phyloP scores from a whole-genome alignment of 2,797 vertebrate species.

The Calcarius lapponicus region DNA sequence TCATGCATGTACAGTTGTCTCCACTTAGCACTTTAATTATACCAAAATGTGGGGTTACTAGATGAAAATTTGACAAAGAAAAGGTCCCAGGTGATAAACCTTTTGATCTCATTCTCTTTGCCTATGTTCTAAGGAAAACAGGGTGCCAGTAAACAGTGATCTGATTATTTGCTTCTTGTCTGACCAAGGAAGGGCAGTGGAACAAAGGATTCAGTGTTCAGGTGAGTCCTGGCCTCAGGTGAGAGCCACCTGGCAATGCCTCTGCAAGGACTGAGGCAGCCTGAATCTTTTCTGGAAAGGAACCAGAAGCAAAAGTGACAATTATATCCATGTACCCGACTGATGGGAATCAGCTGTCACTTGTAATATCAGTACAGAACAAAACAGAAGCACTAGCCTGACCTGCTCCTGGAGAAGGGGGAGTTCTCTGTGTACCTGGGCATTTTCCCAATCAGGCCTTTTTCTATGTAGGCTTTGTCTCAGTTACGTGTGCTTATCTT shows the following conservation, averaged over 20 bases:
- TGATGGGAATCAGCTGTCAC: neutral
- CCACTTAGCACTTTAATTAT: neutral
- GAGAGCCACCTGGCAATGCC: neutral
- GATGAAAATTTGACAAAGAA: neutral
- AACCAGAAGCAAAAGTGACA: neutral
- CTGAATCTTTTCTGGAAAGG: neutral
- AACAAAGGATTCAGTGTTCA: slow-evolving; percentile 27
- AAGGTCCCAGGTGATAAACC: neutral
- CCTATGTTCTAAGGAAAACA: neutral
- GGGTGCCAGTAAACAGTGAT: neutral
- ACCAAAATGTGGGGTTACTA: neutral
- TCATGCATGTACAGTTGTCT: neutral
- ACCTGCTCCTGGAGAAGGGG: neutral
- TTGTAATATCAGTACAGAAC: neutral
- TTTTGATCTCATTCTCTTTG: neutral
- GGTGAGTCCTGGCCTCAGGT: neutral
- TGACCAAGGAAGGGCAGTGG: neutral
- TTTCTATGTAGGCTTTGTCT: neutral
- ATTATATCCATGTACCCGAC: accelerated
- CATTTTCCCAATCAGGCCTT: neutral
- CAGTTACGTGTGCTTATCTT: neutral
- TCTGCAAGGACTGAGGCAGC: neutral
- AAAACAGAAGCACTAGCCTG: neutral
- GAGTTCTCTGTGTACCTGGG: neutral
- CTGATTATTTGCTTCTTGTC: neutral